phyloP scores from a whole-genome alignment of 2,113 vertebrate genomes.

The Rhipidura dahli region DNA sequence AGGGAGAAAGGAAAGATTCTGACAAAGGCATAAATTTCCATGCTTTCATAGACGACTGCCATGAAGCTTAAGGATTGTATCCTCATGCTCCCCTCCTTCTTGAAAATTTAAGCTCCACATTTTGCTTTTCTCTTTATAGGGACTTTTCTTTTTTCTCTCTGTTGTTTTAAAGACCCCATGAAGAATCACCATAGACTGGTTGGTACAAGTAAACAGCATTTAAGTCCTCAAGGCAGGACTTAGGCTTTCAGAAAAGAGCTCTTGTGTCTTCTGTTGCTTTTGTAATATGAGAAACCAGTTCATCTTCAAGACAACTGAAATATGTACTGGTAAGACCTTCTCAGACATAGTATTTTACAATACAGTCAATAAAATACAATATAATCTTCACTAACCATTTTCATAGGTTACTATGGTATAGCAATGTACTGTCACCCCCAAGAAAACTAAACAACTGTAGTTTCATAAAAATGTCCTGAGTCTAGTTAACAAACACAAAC shows the following conservation, averaged over 20 bases:
- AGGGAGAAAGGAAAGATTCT: not conserved
- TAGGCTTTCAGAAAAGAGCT: not conserved
- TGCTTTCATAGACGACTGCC: not conserved
- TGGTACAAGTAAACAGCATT: not conserved
- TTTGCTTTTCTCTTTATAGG: not conserved
- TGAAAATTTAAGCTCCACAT: not conserved
- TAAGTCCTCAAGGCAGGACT: not conserved
- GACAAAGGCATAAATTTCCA: not conserved
- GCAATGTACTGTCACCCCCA: not conserved
- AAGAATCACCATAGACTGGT: not conserved
- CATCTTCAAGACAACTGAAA: not conserved
- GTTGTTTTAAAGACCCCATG: not conserved
- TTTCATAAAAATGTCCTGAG: not conserved
- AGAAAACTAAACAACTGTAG: not conserved
- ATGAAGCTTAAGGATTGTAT: not conserved
- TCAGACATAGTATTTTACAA: not conserved
- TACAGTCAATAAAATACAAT: not conserved
- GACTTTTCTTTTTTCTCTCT: not conserved
- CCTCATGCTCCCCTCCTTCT: not conserved
- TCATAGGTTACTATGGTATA: not conserved
- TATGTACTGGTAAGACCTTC: not conserved
- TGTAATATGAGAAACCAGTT: not conserved
- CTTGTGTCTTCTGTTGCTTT: not conserved
- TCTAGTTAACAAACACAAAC: not conserved
- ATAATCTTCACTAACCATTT: not conserved